These are phyloP conservation scores for Spicauda simplicius DNA, from an alignment of 2,888 invertebrate species.

Conservation along the genomic window DNA sequence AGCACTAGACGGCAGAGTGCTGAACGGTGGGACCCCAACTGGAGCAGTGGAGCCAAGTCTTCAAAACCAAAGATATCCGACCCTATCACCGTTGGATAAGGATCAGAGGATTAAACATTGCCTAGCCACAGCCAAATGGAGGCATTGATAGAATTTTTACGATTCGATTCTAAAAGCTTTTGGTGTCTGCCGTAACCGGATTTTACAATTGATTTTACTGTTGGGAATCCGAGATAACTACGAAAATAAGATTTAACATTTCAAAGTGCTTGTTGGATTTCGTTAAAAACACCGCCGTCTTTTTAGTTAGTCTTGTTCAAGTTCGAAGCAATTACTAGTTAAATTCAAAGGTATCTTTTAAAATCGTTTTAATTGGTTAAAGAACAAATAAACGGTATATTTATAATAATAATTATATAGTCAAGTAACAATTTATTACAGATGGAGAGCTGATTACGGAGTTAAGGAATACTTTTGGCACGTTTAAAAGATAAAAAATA, in stretches of 20 bases:
- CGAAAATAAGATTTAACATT: neutral
- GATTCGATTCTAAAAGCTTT: constrained; percentile 60
- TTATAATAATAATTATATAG: neutral
- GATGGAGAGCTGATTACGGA: too few species aligned
- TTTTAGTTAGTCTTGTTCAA: neutral
- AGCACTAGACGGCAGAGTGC: constrained; percentile 61
- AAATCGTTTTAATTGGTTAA: neutral
- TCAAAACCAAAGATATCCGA: constrained; percentile 42
- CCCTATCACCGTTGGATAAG: constrained; percentile 43
- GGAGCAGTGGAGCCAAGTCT: constrained; percentile 43
- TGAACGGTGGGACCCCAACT: constrained; percentile 51
- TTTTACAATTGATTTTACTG: constrained; percentile 56
- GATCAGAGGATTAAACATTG: constrained; percentile 45
- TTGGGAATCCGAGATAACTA: constrained; percentile 15
- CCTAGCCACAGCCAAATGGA: constrained; percentile 54
- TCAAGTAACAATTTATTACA: neutral
- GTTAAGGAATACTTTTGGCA: too few species aligned
- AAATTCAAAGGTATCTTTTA: neutral
- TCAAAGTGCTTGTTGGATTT: neutral
- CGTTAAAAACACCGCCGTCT: neutral
- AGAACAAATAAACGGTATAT: neutral
- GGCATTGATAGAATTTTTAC: constrained; percentile 69
- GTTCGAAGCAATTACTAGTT: neutral
- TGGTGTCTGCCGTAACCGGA: constrained; percentile 56
- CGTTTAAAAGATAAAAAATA: too few species aligned